phyloP scores from a whole-genome alignment of 2,113 vertebrate species.

The Vombatus ursinus region DNA sequence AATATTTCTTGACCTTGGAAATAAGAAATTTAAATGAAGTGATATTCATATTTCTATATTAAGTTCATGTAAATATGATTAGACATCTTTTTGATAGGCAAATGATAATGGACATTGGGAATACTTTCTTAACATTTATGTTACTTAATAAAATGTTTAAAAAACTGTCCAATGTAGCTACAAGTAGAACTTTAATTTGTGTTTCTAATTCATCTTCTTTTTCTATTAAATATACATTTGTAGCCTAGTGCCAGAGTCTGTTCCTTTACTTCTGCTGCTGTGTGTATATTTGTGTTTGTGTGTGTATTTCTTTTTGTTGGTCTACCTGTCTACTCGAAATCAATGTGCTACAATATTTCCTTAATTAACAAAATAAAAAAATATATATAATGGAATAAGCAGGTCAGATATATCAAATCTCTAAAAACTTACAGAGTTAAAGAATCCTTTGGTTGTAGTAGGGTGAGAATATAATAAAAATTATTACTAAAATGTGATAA shows the following conservation, averaged over 20 bases:
- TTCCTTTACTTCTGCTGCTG: slow-evolving; percentile 43
- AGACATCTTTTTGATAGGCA: slow-evolving; percentile 21
- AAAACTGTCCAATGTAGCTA: not conserved
- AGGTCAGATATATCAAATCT: slow-evolving; percentile 9
- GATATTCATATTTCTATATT: not conserved
- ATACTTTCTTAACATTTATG: not conserved
- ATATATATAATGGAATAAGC: not conserved
- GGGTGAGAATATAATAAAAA: slow-evolving; percentile 65
- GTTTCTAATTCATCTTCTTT: not conserved
- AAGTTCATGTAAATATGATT: slow-evolving; percentile 8
- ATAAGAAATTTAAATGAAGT: slow-evolving; percentile 15
- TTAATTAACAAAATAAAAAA: slow-evolving; percentile 42
- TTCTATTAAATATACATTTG: slow-evolving; percentile 4
- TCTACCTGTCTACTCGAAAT: slow-evolving; percentile 18
- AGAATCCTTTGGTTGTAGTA: slow-evolving; percentile 61
- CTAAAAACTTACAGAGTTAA: slow-evolving; percentile 36
- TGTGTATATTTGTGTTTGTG: not conserved
- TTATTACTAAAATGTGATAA: slow-evolving; percentile 65
- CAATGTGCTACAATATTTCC: slow-evolving; percentile 18
- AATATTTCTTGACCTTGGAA: slow-evolving; percentile 35
- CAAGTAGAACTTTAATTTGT: not conserved
- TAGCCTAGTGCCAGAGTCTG: not conserved
- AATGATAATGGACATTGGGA: slow-evolving; percentile 31
- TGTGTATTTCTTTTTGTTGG: slow-evolving; percentile 39
- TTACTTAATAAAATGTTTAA: not conserved